phyloP scores from a whole-genome alignment of 2,797 vertebrate species.

The Acipenser transmontanus region DNA sequence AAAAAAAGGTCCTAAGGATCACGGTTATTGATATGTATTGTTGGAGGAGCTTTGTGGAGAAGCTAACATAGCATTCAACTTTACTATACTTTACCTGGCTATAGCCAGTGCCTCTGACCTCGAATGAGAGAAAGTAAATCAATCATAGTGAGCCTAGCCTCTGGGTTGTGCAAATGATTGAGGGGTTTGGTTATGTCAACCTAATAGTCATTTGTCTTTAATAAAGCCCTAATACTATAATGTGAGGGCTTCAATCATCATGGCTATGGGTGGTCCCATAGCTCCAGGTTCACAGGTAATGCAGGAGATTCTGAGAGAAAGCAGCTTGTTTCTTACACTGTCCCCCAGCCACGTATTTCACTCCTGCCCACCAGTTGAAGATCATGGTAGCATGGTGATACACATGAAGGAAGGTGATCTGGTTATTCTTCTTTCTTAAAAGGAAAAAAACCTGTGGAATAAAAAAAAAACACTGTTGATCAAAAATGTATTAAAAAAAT shows the following conservation, averaged over 20 bases:
- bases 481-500: background rate
- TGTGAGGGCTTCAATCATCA: no score
- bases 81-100: background rate
- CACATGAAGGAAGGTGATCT: constrained; percentile 49
- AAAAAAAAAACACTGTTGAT: background rate
- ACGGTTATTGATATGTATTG: no score
- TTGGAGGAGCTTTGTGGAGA: no score
- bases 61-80: background rate
- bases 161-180: no score
- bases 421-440: constrained; percentile 46
- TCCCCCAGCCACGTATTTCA: constrained; percentile 48
- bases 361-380: constrained; percentile 50
- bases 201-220: no score
- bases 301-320: background rate
- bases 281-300: no score
- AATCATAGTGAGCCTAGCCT: no score
- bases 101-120: background rate
- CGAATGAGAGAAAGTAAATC: background rate
- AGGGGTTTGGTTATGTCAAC: no score
- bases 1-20: no score
- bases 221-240: no score
- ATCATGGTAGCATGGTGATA: constrained; percentile 51
- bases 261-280: no score
- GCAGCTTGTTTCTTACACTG: constrained; percentile 40
- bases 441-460: constrained; percentile 48